Conservation (phyloP, 1,140 invertebrate species). For the Manduca sexta region DNA sequence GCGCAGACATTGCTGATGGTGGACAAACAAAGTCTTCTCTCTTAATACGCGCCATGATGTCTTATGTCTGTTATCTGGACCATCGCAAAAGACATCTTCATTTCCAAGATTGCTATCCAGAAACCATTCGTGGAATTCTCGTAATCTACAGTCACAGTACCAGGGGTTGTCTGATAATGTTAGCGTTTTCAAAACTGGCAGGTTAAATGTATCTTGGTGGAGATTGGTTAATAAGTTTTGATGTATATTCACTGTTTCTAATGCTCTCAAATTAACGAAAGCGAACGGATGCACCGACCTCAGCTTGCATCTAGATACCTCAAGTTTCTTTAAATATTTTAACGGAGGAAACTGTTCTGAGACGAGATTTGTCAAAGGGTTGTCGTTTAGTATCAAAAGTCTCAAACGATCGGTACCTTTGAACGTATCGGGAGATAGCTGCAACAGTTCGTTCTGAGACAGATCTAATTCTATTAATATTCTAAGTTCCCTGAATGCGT, state of each 20-base stretch:
- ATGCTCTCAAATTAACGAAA: conserved; percentile 52
- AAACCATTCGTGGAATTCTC: conserved; percentile 87
- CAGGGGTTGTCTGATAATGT: conserved; percentile 89
- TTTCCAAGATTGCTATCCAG: conserved; percentile 74
- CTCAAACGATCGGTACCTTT: conserved; percentile 81
- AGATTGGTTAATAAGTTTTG: conserved; percentile 56
- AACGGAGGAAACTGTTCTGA: conserved; percentile 82
- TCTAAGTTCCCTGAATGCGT: conserved; percentile 88
- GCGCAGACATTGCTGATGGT: conserved; percentile 41
- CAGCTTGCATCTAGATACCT: conserved; percentile 85
- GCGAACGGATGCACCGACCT: conserved; percentile 80
- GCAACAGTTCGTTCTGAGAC: conserved; percentile 81
- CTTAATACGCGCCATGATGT: conserved; percentile 47
- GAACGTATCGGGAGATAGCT: conserved; percentile 82
- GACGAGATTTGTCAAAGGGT: conserved; percentile 78
- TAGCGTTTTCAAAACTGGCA: conserved; percentile 80
- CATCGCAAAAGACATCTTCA: conserved; percentile 51
- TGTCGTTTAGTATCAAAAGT: conserved; percentile 81
- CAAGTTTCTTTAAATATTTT: conserved; percentile 81
- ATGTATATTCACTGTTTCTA: conserved; percentile 58
- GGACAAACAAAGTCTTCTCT: conserved; percentile 54
- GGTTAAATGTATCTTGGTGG: conserved; percentile 57
- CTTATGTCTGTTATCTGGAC: conserved; percentile 38
- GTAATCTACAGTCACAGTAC: conserved; percentile 89
- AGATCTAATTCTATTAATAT: conserved; percentile 92